Base-by-base conservation (phyloP, 2,888 invertebrate genomes). In the Archaeoteleia sp. region DNA sequence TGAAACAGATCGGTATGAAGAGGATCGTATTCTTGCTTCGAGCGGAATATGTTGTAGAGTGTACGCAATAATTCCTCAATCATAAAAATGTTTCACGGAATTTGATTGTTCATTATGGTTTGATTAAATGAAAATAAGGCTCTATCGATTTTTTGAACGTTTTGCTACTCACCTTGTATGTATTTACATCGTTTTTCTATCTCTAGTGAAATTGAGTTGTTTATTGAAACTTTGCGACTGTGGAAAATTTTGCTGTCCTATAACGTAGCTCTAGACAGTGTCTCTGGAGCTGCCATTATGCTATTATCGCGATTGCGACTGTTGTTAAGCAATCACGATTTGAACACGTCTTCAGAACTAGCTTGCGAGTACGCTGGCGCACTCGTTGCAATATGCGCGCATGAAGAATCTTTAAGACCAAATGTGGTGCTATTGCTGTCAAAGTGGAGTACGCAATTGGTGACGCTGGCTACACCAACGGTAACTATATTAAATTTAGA, bases 361-460 rank as follows among this genome's bases (percentile, higher is more conserved):
- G 61, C 75, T 1, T 83, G 80, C 30, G 84, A 85, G 57, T 75
- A 84, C 20, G 85, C 84, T 9, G 76, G 80, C n/a, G 76, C 80
- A 2, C 58, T 85, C 14, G 70, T 84, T 9, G 61, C 75, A 5
- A 73, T 85, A 13, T 74, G 80, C 4, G 70, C 60, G 49, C 70
- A 68, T 23, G 76, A 79, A 30, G 20, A 55, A 8, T 60, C 74
- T 3, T 55, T 83, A 7, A 79, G 61, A 65, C 23, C 61, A 6
- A 72, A 71, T 20, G 74, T 83, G 5, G 63, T 74, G 0, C 67
- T 74, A 2, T 71, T 85, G 3, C 49, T 85, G 13, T 66, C 58
- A 0, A 85, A 84, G 62, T 85, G 84, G 85, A 83, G 75, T 13
- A 78, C 75, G 4, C 85, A 85, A 25, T 54, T 83, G 37, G 67